Evolutionary conservation across 2,113 vertebrate species (phyloP).

Genomic region (Crotalus helleri): DNA sequence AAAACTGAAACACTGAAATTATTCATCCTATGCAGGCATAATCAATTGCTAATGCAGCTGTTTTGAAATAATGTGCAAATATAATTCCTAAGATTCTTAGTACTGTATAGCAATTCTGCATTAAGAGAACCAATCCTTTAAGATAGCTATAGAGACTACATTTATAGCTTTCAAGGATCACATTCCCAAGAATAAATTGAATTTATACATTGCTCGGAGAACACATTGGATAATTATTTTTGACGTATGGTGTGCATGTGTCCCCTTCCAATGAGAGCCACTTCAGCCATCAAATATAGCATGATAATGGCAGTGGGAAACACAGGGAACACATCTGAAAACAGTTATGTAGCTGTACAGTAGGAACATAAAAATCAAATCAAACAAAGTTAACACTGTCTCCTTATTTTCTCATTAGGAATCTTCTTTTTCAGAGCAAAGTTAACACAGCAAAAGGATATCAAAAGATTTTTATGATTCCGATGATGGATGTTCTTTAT

Average conservation of each 20-base stretch:
- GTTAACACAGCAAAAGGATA: not conserved
- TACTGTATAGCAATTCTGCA: not conserved
- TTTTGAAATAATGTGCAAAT: not conserved
- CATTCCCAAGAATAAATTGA: not conserved
- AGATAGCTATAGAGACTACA: not conserved
- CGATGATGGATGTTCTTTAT: not conserved
- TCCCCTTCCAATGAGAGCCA: not conserved
- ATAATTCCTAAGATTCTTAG: too few relatives aligned
- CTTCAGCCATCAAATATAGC: not conserved
- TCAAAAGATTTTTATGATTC: not conserved
- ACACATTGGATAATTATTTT: not conserved
- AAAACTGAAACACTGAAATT: not conserved
- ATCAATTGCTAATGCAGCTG: not conserved
- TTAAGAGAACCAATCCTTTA: not conserved
- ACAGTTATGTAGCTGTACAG: not conserved
- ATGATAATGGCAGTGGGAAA: not conserved
- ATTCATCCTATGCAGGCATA: not conserved
- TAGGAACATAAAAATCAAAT: not conserved
- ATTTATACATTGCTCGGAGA: not conserved
- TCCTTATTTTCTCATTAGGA: not conserved
- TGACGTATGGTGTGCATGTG: not conserved
- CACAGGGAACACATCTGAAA: not conserved
- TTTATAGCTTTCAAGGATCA: not conserved
- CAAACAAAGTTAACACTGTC: not conserved
- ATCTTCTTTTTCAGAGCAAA: not conserved